These are phyloP conservation scores for Eumaeus atala DNA, from an alignment of 1,140 invertebrate genomes.

Conservation along the genomic window DNA sequence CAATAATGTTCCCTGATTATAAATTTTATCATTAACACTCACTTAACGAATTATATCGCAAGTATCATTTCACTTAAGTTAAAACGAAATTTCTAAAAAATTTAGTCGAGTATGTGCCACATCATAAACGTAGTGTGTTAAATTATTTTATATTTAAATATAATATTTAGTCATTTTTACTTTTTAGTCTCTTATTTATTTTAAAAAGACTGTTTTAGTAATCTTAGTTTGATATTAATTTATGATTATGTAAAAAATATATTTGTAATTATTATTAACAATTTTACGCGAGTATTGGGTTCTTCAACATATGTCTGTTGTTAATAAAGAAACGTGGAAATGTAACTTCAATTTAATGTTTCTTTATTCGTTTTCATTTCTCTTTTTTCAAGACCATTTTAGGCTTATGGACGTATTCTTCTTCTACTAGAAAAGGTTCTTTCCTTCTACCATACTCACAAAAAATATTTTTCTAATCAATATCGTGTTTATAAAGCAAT, in stretches of 20 bases:
- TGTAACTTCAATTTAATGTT: neutral
- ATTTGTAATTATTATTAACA: neutral
- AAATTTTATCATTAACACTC: neutral
- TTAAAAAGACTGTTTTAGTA: conserved; percentile 27
- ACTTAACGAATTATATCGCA: neutral
- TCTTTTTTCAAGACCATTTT: neutral
- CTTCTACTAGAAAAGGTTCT: too few relatives aligned
- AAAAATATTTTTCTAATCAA: too few relatives aligned
- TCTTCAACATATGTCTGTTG: neutral
- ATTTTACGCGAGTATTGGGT: neutral
- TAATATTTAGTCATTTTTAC: neutral
- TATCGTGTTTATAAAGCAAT: too few relatives aligned
- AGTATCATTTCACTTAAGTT: neutral
- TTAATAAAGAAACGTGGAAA: neutral
- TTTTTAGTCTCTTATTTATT: conserved; percentile 20
- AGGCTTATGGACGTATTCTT: too few relatives aligned
- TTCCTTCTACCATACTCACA: too few relatives aligned
- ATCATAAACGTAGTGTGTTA: neutral
- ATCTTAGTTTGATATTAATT: neutral
- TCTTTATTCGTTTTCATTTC: neutral
- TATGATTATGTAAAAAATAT: neutral
- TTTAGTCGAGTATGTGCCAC: neutral
- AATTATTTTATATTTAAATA: neutral
- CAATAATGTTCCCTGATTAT: neutral
- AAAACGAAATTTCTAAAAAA: neutral